These are phyloP conservation scores for Rhagium mordax DNA, from an alignment of 2,888 invertebrate genomes.

Conservation along the genomic window DNA sequence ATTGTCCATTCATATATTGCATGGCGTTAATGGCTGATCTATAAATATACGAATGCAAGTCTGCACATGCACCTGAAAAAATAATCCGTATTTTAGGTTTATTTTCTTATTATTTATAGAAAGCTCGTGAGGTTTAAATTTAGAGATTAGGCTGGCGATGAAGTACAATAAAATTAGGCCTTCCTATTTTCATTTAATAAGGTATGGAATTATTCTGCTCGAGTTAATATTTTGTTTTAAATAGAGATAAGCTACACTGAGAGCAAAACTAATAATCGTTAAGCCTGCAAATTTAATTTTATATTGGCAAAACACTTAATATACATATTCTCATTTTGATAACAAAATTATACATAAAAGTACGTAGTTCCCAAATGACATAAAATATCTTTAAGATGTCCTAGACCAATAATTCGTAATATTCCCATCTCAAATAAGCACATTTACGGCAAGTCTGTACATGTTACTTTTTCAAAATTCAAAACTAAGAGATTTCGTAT, in stretches of 20 bases:
- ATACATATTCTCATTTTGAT: neutral
- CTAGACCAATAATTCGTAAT: neutral
- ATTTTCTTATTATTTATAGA: neutral
- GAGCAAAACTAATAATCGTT: neutral
- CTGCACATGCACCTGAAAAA: no score
- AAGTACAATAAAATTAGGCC: neutral
- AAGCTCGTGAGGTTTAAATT: neutral
- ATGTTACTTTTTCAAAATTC: constrained; percentile 6
- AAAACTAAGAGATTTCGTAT: neutral
- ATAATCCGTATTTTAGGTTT: no score
- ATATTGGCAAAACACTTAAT: neutral
- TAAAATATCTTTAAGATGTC: neutral
- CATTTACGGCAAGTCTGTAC: neutral
- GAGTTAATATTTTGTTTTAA: neutral
- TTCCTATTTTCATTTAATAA: neutral
- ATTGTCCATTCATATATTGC: no score
- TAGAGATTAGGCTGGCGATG: neutral
- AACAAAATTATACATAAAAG: neutral
- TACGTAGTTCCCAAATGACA: no score
- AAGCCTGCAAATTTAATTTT: neutral
- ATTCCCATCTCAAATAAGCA: neutral
- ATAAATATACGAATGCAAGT: no score
- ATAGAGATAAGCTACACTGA: neutral
- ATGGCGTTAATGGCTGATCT: no score
- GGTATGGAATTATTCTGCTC: neutral